Evolutionary conservation across 2,113 vertebrate species (phyloP), one percentile per base, ranked within the genome.

Genomic region (Plectropomus leopardus): DNA sequence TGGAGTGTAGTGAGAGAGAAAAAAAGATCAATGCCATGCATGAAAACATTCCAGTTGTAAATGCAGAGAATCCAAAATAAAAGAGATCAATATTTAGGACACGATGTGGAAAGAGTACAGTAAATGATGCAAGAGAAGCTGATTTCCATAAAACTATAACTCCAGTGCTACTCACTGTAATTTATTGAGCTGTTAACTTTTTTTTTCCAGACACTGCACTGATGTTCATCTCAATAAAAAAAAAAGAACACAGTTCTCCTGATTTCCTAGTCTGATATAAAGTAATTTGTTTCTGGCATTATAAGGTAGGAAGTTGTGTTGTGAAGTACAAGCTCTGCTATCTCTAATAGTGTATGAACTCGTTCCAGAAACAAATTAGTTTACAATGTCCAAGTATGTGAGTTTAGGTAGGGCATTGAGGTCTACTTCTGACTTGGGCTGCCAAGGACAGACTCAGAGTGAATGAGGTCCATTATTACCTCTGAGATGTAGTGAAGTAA

Each of bases 1-100:
- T 57, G 34, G 63, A 66, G 80, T 74, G 57, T 51, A 76, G 47
- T 66, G 19, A 26, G 28, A 66, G 26, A 23, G 9, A 34, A 59
- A 44, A 57, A 59, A 34, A 58, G 42, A n/a, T 24, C 48, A 5
- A 15, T 34, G 36, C 21, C 55, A 28, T 16, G 26, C 13, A 36
- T 16, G 44, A 73, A 65, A 72, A 17, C 19, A 11, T 26, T 30
- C 17, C 32, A 64, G 51, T 55, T 72, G 36, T 11, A 65, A 58
- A 59, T 69, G n/a, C 4, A 36, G 28, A 40, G 5, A 67, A 58
- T 14, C 0, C 5, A 17, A 54, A 34, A 50, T 2, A 11, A 3
- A 40, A 28, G 15, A 60, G 6, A 4, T 0, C 15, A 2, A 48
- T 47, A 57, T 3, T 26, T 24, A 45, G 51, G 54, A 36, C 19